Percentiles rank a stretch among this genome's conserved stretches.
Conservation (phyloP, 2,888 invertebrate species). For the Alsophila aescularia region DNA sequence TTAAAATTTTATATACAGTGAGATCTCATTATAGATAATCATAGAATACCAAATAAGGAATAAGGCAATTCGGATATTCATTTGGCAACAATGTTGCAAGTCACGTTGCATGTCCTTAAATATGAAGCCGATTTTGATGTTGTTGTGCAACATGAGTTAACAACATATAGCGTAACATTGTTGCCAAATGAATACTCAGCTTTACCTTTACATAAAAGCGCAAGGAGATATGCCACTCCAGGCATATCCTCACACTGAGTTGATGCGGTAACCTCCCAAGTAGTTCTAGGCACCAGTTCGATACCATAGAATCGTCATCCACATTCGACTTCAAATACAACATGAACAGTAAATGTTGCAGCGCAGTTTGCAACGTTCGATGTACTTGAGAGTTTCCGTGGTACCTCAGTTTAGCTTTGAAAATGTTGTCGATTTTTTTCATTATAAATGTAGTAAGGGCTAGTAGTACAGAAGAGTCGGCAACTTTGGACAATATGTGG, state of each 20-base stretch:
- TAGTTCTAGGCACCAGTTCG: constrained; percentile 62
- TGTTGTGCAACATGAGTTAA: too few relatives aligned
- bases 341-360: constrained; percentile 67
- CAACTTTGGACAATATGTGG: constrained; percentile 54
- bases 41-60: too few relatives aligned
- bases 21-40: too few relatives aligned
- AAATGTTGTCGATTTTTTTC: constrained; percentile 57
- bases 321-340: constrained; percentile 49
- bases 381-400: constrained; percentile 72
- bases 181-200: background rate
- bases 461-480: constrained; percentile 48
- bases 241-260: constrained; percentile 62
- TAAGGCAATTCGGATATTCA: too few relatives aligned
- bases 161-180: too few relatives aligned
- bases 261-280: constrained; percentile 72
- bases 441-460: constrained; percentile 55
- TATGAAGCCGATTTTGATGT: too few relatives aligned
- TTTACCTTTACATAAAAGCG: constrained; percentile 65
- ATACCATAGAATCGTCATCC: constrained; percentile 40
- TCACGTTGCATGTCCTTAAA: too few relatives aligned
- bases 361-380: constrained; percentile 57
- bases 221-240: constrained; percentile 73
- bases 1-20: too few relatives aligned
- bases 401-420: constrained; percentile 70
- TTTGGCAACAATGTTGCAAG: too few relatives aligned